A percentile compares a stretch with the other conserved stretches of the same genome.
These are phyloP conservation scores for Eptatretus atami DNA, from an alignment of 2,797 vertebrate species.

Conservation along the genomic window DNA sequence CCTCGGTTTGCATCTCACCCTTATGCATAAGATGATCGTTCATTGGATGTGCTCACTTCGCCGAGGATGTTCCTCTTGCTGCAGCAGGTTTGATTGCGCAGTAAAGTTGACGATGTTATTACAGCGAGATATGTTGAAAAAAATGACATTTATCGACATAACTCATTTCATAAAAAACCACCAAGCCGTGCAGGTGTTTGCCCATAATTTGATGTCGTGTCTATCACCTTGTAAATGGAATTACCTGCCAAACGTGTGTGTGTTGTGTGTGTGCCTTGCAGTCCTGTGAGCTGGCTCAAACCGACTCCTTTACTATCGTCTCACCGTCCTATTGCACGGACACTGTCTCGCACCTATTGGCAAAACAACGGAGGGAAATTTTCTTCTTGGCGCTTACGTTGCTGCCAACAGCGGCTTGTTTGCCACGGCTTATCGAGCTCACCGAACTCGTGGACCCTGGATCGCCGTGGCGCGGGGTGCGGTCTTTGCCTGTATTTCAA, in stretches of 20 bases:
- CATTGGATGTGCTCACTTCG: too few species aligned
- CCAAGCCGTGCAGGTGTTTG: too few species aligned
- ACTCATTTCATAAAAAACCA: too few species aligned
- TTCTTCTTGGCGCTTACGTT: slow-evolving; percentile 23
- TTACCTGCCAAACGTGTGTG: neutral
- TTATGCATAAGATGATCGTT: too few species aligned
- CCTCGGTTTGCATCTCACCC: too few species aligned
- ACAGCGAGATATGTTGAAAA: too few species aligned
- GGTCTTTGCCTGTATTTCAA: slow-evolving; percentile 56
- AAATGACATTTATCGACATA: too few species aligned
- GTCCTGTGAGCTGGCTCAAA: slow-evolving; percentile 45
- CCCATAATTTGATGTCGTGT: too few species aligned
- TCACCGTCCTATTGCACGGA: slow-evolving; percentile 14
- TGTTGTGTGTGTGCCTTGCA: slow-evolving; percentile 10
- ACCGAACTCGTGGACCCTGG: slow-evolving; percentile 14
- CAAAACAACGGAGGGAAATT: slow-evolving; percentile 36
- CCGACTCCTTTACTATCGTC: slow-evolving; percentile 14
- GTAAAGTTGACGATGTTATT: too few species aligned
- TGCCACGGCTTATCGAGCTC: slow-evolving; percentile 14
- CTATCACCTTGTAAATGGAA: neutral
- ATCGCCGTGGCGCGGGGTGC: slow-evolving; percentile 29
- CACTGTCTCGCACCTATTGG: slow-evolving; percentile 30
- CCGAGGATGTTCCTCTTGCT: too few species aligned
- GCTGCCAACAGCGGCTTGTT: slow-evolving; percentile 27
- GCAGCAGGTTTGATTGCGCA: too few species aligned